A percentile compares a stretch with the other conserved stretches of the same genome.
These are phyloP conservation scores for Druon quercuslanigerum DNA, from an alignment of 1,140 invertebrate species.

Conservation along the genomic window DNA sequence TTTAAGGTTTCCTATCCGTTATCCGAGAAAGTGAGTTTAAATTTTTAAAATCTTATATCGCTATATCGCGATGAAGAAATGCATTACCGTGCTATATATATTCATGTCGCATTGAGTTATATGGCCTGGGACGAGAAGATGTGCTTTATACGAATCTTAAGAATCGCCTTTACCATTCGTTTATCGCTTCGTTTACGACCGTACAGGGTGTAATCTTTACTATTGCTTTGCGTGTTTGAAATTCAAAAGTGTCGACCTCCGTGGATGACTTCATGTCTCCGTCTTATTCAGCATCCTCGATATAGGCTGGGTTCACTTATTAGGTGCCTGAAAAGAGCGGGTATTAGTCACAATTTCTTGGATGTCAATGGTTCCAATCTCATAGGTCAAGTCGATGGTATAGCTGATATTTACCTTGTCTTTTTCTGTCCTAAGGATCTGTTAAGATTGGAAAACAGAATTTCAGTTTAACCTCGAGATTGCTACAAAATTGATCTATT, in stretches of 20 bases:
- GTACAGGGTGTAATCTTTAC: slow-evolving; percentile 41
- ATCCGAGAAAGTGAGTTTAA: slow-evolving; percentile 7
- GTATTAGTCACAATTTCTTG: too few species aligned
- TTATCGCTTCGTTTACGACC: slow-evolving; percentile 53
- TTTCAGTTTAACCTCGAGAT: too few species aligned
- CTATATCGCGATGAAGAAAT: slow-evolving; percentile 43
- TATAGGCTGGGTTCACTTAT: too few species aligned
- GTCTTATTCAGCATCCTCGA: too few species aligned
- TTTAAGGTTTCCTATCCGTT: background rate
- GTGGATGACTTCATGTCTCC: too few species aligned
- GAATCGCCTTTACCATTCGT: slow-evolving; percentile 55
- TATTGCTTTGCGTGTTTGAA: slow-evolving; percentile 42
- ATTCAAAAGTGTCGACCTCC: slow-evolving; percentile 37
- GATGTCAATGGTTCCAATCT: too few species aligned
- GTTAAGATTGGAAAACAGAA: too few species aligned
- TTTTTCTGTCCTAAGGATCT: too few species aligned
- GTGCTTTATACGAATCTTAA: slow-evolving; percentile 51
- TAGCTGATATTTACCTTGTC: too few species aligned
- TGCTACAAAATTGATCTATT: too few species aligned
- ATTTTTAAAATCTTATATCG: slow-evolving; percentile 25
- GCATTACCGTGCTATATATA: slow-evolving; percentile 61
- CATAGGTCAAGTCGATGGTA: too few species aligned
- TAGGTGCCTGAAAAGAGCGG: too few species aligned
- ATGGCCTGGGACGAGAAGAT: slow-evolving; percentile 40
- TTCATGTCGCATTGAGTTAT: slow-evolving; percentile 58